Evolutionary conservation across 2,797 vertebrate species (phyloP), one percentile per base, ranked within the genome.

Genomic region (Parauchenoglanis ngamensis): DNA sequence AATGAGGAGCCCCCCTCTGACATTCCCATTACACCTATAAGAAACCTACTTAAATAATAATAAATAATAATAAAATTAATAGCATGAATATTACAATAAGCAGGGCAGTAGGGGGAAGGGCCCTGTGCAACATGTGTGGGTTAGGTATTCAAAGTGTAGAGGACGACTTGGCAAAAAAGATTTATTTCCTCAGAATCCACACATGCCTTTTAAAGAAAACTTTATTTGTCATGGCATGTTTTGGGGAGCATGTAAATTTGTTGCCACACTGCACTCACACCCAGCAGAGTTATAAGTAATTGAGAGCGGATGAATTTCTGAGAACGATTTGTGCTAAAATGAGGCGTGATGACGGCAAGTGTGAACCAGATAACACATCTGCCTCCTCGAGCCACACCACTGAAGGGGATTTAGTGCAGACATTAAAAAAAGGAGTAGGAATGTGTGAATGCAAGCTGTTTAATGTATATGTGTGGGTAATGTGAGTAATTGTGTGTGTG

Each of bases 381-480:
- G 87, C 83, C 28, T 73, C 72, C 31, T 40, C 52, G n/a, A 61
- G 31, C 28, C 46, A 65, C 84, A 52, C 44, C 73, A 52, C 12
- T 65, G 17, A 35, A 35, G 7, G 44, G 17, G 11, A 85, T 19
- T 85, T 77, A 63, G 4, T 63, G 49, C 31, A 35, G 10, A 28
- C 15, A 31, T 28, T 4, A 59, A 15, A 67, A 78, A 49, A 54
- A 67, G 7, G 57, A 40, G 70, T 70, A 76, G 63, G 63, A 87
- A 85, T 59, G 67, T 40, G 49, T 31, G 49, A 87, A 84, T 46
- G 25, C 35, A 31, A 63, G 76, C 68, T 56, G 57, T 28, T 54
- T 80, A 72, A 59, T 73, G 67, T 88, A 57, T 46, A 85, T 40
- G 82, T 88, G 76, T 80, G 83, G 63, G 87, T 76, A 76, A 23